Evolutionary conservation across 2,113 vertebrate genomes (phyloP).

Genomic region (Laterallus jamaicensis): DNA sequence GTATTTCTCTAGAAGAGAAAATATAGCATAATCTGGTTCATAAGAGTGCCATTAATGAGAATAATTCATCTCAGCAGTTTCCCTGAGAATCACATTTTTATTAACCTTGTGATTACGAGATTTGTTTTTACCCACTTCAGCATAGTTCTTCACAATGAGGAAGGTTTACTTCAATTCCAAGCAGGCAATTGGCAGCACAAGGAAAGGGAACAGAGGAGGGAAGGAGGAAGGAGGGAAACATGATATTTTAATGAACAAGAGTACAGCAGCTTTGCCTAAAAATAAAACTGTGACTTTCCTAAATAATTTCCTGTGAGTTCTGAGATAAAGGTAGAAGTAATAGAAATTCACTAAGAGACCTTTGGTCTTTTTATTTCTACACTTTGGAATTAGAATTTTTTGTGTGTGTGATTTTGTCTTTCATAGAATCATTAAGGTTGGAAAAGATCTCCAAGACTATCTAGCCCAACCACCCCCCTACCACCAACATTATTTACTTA

Average conservation of each 20-base stretch:
- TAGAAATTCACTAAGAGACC: not conserved
- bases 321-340: not conserved
- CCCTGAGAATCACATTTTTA: not conserved
- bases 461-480: too few relatives aligned
- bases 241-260: not conserved
- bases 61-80: not conserved
- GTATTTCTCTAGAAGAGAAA: not conserved
- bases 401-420: not conserved
- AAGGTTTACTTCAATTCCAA: not conserved
- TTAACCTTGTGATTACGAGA: not conserved
- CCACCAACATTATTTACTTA: too few relatives aligned
- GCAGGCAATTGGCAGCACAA: not conserved
- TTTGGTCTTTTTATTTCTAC: not conserved
- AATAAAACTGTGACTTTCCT: not conserved
- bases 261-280: not conserved
- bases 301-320: not conserved
- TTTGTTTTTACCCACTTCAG: not conserved
- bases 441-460: too few relatives aligned
- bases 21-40: not conserved
- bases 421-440: too few relatives aligned
- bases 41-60: not conserved
- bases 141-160: not conserved
- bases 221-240: not conserved
- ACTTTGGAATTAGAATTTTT: not conserved
- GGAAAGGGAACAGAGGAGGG: not conserved